Conservation (phyloP, 30 jellyfish, hydroid and myxozoan genomes). For the Aurelia sp. region DNA sequence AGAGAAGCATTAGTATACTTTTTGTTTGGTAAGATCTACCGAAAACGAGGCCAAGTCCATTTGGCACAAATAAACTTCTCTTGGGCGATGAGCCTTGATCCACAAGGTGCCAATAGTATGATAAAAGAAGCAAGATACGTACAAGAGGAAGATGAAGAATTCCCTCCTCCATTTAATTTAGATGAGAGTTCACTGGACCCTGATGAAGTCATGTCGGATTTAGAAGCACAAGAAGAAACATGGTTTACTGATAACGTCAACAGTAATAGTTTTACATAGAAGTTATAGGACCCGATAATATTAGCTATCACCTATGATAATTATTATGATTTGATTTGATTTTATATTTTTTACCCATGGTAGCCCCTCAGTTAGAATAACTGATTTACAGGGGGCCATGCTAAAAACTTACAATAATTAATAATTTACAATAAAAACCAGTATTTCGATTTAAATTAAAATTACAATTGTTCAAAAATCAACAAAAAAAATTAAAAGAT, state of each 20-base stretch:
- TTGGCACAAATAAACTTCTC: slow-evolving; percentile 92
- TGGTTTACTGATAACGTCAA: slow-evolving; percentile 39
- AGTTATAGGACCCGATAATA: no score
- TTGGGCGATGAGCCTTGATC: slow-evolving; percentile 95
- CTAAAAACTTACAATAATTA: no score
- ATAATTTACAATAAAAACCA: no score
- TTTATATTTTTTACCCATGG: no score
- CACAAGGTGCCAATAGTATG: slow-evolving; percentile 92
- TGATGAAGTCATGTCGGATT: slow-evolving; percentile 67
- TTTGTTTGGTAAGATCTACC: slow-evolving; percentile 87
- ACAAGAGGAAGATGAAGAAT: slow-evolving; percentile 64
- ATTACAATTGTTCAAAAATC: no score
- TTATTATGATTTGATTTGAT: no score
- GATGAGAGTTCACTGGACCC: slow-evolving; percentile 40
- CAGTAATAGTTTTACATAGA: slow-evolving; percentile 31
- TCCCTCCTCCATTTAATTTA: slow-evolving; percentile 49
- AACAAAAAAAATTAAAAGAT: no score
- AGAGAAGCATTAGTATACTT: slow-evolving; percentile 84
- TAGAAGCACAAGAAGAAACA: slow-evolving; percentile 40
- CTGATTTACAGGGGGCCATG: no score
- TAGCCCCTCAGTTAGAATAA: no score
- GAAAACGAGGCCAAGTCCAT: slow-evolving; percentile 76
- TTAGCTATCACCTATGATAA: no score
- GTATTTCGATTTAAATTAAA: no score
- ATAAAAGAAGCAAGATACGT: slow-evolving; percentile 88